phyloP scores from a whole-genome alignment of 1,140 invertebrate genomes.

The Nymphalis io region DNA sequence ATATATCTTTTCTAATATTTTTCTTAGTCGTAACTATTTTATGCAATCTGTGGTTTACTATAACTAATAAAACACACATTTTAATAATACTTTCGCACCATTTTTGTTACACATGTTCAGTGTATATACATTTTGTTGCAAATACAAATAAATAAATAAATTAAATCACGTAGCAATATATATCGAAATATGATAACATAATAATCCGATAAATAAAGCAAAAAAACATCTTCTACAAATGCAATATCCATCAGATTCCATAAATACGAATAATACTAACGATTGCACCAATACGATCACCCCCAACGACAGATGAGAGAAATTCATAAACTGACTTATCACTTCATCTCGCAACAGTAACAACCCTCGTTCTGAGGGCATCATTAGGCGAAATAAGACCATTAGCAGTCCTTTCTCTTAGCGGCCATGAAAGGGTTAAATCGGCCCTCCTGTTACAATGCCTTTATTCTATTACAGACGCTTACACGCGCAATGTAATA shows the following conservation, averaged over 20 bases:
- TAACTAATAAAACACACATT: too few relatives aligned
- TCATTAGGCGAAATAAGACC: slow-evolving; percentile 79
- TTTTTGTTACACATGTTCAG: too few relatives aligned
- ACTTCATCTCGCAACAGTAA: slow-evolving; percentile 74
- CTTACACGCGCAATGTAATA: slow-evolving; percentile 79
- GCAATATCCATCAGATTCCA: neutral
- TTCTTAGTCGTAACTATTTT: too few relatives aligned
- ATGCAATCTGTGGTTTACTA: too few relatives aligned
- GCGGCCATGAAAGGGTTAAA: slow-evolving; percentile 74
- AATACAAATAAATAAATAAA: too few relatives aligned
- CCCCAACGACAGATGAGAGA: slow-evolving; percentile 53
- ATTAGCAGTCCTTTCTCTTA: slow-evolving; percentile 80
- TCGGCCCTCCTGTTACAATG: slow-evolving; percentile 69
- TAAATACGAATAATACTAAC: neutral
- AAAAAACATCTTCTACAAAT: neutral
- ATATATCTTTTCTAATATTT: too few relatives aligned
- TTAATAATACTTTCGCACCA: too few relatives aligned
- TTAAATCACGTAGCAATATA: too few relatives aligned
- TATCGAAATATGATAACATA: too few relatives aligned
- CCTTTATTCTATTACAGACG: slow-evolving; percentile 76
- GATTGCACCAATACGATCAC: slow-evolving; percentile 17
- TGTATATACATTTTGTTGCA: too few relatives aligned
- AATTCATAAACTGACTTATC: slow-evolving; percentile 77
- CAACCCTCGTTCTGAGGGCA: slow-evolving; percentile 64
- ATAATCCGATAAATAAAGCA: slow-evolving; percentile 25